Percentiles rank a stretch among this genome's conserved stretches.
These are phyloP conservation scores for Larimichthys polyactis DNA, from an alignment of 2,113 vertebrate species.

Conservation along the genomic window DNA sequence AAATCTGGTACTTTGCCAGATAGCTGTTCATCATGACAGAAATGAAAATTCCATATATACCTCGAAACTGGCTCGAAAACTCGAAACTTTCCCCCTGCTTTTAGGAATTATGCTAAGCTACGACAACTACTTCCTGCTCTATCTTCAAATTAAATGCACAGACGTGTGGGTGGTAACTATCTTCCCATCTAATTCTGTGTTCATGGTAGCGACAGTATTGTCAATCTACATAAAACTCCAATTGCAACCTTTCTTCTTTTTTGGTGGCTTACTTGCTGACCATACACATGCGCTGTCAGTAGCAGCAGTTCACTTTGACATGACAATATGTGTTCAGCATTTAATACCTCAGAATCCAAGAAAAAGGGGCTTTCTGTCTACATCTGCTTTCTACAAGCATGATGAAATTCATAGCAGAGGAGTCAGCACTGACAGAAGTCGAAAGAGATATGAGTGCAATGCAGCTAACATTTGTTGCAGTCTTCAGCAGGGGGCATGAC, in stretches of 20 bases:
- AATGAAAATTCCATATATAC: too few species aligned
- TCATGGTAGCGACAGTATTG: not conserved
- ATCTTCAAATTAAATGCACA: not conserved
- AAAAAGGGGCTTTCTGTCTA: not conserved
- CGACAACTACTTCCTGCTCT: not conserved
- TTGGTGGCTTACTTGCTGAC: not conserved
- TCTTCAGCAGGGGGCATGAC: not conserved
- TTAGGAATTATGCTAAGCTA: not conserved
- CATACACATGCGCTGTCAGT: not conserved
- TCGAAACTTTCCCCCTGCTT: not conserved
- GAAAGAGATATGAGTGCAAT: conserved; percentile 5
- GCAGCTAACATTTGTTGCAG: not conserved
- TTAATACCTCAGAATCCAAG: not conserved
- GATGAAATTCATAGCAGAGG: not conserved
- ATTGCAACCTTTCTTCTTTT: not conserved
- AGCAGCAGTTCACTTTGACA: not conserved
- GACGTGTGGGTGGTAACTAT: not conserved
- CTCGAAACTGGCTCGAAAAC: too few species aligned
- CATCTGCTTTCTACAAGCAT: not conserved
- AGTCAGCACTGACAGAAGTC: not conserved
- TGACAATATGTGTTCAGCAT: not conserved
- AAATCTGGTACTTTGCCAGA: too few species aligned
- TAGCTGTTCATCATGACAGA: too few species aligned
- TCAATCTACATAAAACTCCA: too few species aligned
- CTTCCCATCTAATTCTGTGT: not conserved